phyloP scores from a whole-genome alignment of 2,113 vertebrate genomes.

The Dolichotis patagonum region DNA sequence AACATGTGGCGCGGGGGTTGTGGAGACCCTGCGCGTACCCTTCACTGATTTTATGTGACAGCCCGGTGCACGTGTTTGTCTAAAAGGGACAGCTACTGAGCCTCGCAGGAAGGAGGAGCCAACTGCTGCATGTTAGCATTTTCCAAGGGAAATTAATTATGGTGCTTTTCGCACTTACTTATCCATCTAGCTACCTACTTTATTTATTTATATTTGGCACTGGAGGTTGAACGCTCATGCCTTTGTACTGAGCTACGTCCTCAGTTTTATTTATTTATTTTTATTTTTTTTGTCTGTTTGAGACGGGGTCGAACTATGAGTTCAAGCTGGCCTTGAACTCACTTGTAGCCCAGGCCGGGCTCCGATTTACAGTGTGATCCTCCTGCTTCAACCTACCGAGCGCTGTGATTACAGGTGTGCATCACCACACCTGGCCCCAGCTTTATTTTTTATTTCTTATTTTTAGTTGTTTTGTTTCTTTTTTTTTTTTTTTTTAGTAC shows the following conservation, averaged over 20 bases:
- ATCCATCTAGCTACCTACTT: neutral
- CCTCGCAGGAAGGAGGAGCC: neutral
- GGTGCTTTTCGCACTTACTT: neutral
- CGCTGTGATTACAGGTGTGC: neutral
- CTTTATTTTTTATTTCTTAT: no score
- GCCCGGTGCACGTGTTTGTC: neutral
- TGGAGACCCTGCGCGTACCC: neutral
- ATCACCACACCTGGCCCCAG: no score
- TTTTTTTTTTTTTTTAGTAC: no score
- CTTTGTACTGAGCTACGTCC: neutral
- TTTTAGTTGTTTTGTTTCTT: no score
- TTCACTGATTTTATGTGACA: neutral
- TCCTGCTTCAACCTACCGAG: neutral
- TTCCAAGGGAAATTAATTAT: conserved; percentile 15
- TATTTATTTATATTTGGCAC: neutral
- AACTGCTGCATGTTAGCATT: neutral
- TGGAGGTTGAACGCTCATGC: neutral
- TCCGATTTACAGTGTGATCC: neutral
- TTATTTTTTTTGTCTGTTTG: neutral
- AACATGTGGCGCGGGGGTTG: neutral
- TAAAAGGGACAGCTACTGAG: neutral
- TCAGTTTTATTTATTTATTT: neutral
- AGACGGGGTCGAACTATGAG: neutral
- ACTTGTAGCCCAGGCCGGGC: neutral
- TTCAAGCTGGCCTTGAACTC: neutral